Base-by-base conservation (phyloP, 2,888 invertebrate genomes). In the Zaprionus obscuricornis region DNA sequence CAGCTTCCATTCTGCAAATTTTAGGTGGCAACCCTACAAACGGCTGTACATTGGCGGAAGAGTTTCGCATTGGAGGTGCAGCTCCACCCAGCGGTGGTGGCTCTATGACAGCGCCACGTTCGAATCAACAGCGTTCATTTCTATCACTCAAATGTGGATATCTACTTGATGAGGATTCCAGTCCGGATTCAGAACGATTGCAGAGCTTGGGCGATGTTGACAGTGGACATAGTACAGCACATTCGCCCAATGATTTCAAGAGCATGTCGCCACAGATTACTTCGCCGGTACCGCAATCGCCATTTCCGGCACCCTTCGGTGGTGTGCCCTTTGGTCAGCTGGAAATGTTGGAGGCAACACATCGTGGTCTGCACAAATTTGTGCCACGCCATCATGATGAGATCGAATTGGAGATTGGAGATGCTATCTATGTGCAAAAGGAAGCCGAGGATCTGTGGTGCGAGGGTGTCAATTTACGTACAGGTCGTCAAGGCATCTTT, bases 371-470 rank as follows among this genome's bases (percentile, higher is more conserved):
- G 89, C 98, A 98, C 90, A 97, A 97, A 89, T 99, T 99, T 88
- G 93, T 98, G 84, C 98, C 98, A 0, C 92, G 98, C 60, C 98
- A 98, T 90, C 94, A 95, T 66, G 98, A 98, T 85, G 98, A 99
- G 91, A 95, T 99, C 64, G 96, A 97, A 89, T 93, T 99, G 20
- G 98, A 99, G 91, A 98, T 98, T 56, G 99, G 99, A 0, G 99
- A 99, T 90, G 97, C 98, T 0, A 94, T 99, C 69, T 98, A 98
- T 88, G 97, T 99, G 73, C 96, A 97, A 88, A 97, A 96, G 88
- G 98, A 98, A 90, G 97, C 96, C 14, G 98, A 98, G 77, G 99
- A 99, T 90, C 92, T 98, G 66, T 99, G 99, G 99, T 97, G 97
- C 90, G 97, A 98, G 93, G 98, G 98, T 37, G 96, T 98, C 0